Evolutionary conservation across 2,888 invertebrate genomes (phyloP).

Genomic region (Lutraria lutraria): DNA sequence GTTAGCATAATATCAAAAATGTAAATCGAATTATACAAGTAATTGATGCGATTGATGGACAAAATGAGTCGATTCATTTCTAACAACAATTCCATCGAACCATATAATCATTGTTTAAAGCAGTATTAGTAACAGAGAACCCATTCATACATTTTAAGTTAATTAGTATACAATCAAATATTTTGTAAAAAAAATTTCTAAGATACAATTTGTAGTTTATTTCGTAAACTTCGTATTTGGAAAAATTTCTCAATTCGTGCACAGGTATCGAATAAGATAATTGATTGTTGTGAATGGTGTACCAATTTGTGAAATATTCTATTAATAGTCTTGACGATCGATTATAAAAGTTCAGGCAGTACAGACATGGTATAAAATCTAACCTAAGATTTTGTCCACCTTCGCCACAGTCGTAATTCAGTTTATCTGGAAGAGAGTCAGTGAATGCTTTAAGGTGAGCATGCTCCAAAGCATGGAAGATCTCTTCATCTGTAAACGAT

Average conservation of each 20-base stretch:
- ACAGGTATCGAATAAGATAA: no score
- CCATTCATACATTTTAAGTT: no score
- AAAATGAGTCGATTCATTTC: neutral
- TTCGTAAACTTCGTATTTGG: neutral
- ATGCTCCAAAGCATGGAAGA: conserved; percentile 95
- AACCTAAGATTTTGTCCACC: conserved; percentile 93
- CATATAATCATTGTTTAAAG: neutral
- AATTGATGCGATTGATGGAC: neutral
- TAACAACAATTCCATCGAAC: neutral
- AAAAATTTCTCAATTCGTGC: no score
- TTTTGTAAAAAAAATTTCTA: no score
- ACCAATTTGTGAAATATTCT: no score
- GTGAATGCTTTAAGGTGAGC: conserved; percentile 95
- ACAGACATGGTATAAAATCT: neutral
- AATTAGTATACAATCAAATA: no score
- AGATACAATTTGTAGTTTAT: no score
- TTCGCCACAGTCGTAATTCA: conserved; percentile 94
- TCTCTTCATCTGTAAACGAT: conserved; percentile 91
- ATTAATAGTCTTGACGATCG: no score
- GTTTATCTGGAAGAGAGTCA: conserved; percentile 91
- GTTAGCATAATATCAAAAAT: neutral
- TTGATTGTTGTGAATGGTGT: no score
- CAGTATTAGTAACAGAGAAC: neutral
- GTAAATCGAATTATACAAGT: neutral
- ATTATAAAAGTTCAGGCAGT: neutral